Conservation (phyloP, 2,888 invertebrate genomes). For the Atherix ibis region DNA sequence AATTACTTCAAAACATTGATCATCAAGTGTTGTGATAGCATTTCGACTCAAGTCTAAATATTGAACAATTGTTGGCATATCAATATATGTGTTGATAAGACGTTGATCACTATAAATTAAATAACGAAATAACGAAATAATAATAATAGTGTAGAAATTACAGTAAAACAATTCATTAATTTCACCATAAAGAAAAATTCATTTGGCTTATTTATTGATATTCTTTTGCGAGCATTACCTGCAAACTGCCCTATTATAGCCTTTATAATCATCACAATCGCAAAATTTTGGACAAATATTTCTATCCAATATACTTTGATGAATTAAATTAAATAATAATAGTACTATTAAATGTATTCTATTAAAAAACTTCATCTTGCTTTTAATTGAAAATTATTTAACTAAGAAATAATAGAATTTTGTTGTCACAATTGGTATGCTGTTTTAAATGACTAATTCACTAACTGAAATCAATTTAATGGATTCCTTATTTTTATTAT, state of each 20-base stretch:
- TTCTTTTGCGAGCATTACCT: no score
- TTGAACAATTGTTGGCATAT: slow-evolving; percentile 42
- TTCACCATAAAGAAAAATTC: slow-evolving; percentile 33
- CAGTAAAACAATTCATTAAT: no score
- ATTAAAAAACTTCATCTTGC: no score
- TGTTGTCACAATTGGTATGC: no score
- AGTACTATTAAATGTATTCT: neutral
- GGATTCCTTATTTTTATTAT: no score
- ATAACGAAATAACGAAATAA: slow-evolving; percentile 1
- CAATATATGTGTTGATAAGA: slow-evolving; percentile 41
- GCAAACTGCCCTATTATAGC: slow-evolving; percentile 27
- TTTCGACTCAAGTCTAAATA: slow-evolving; percentile 45
- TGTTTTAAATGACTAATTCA: no score
- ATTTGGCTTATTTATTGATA: no score
- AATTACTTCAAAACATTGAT: slow-evolving; percentile 42
- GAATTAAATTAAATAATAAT: neutral
- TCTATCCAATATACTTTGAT: neutral
- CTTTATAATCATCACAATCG: slow-evolving; percentile 21
- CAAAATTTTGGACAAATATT: slow-evolving; percentile 24
- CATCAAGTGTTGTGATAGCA: slow-evolving; percentile 43
- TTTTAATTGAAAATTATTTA: no score
- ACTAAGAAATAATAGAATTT: no score
- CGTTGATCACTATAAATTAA: slow-evolving; percentile 41
- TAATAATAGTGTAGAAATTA: slow-evolving; percentile 5
- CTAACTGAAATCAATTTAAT: no score